Evolutionary conservation across 1,140 invertebrate species (phyloP), one percentile per base, ranked within the genome.

Genomic region (Drosophila sulfurigaster): DNA sequence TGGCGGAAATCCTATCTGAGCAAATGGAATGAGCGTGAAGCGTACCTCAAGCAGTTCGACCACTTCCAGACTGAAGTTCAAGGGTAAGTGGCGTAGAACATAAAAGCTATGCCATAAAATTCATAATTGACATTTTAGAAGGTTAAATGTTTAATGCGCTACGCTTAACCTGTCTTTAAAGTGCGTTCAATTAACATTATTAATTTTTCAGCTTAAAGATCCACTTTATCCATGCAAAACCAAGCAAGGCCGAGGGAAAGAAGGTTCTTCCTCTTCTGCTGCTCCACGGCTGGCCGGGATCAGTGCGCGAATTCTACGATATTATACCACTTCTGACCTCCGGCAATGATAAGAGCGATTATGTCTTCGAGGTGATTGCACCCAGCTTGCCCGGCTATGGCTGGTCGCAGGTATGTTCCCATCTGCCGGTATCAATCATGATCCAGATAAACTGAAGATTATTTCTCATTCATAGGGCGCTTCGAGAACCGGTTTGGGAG

Each of bases 221-320:
- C 52, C 96, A 97, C 91, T 97, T 95, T 77, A 93, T 96, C 15
- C 95, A 95, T 70, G 94, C 94, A 0, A 96, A 95, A 76, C 80
- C 87, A n/a, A 71, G 68, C 28, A 89, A 94, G 30, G 58, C 64
- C 1, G 62, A 87, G 10, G 91, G 86, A 4, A 94, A 92, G 74
- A 94, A 93, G 93, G 94, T 97, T 1, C 73, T 96, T 2, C 96
- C 96, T 0, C 48, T 98, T 16, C 81, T 98, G 0, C 20, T 99
- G 1, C 79, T 97, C 3, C 97, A 99, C 85, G 98, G 98, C 11
- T 99, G 98, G 98, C 98, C 98, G 2, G 97, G 98, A 28, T 97
- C 96, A 0, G 94, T 98, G 2, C 93, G 96, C 7, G 97, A 98
- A 92, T 98, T 98, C 91, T 96, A 96, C 75, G 96, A 97, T 81